These are phyloP conservation scores for Trissoscelio sp. DNA, from an alignment of 2,888 invertebrate genomes.

Conservation along the genomic window DNA sequence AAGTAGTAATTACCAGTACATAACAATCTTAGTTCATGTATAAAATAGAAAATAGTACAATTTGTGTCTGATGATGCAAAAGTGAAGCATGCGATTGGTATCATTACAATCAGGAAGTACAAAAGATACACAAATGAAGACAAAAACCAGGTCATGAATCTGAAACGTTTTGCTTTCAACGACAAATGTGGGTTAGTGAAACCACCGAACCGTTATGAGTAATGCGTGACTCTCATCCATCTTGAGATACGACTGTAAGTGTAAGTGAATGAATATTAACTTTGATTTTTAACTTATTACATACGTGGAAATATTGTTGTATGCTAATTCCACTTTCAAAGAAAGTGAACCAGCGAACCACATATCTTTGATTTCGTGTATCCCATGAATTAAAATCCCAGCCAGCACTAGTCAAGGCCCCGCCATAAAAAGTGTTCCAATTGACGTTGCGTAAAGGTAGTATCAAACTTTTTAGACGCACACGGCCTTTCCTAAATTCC, in stretches of 20 bases:
- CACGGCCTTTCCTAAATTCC: not conserved
- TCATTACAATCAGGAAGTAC: slow-evolving; percentile 57
- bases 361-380: not conserved
- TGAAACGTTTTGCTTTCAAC: slow-evolving; percentile 82
- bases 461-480: too few species aligned
- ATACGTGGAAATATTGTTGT: slow-evolving; percentile 41
- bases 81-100: slow-evolving; percentile 9
- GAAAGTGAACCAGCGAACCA: slow-evolving; percentile 26
- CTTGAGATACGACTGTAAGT: slow-evolving; percentile 72
- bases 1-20: too few species aligned
- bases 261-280: slow-evolving; percentile 70
- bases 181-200: slow-evolving; percentile 83
- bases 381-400: slow-evolving; percentile 15
- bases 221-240: slow-evolving; percentile 73
- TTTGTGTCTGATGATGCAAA: slow-evolving; percentile 26
- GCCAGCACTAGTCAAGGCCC: slow-evolving; percentile 13
- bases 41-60: not conserved
- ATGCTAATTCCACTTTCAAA: slow-evolving; percentile 40
- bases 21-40: too few species aligned
- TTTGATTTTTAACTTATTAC: slow-evolving; percentile 39
- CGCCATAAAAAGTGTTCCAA: slow-evolving; percentile 5
- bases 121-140: slow-evolving; percentile 63
- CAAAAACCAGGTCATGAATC: slow-evolving; percentile 80
- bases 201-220: slow-evolving; percentile 79
- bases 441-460: slow-evolving; percentile 23